Base-by-base conservation (phyloP, 2,888 invertebrate species). In the Idaea aversata region DNA sequence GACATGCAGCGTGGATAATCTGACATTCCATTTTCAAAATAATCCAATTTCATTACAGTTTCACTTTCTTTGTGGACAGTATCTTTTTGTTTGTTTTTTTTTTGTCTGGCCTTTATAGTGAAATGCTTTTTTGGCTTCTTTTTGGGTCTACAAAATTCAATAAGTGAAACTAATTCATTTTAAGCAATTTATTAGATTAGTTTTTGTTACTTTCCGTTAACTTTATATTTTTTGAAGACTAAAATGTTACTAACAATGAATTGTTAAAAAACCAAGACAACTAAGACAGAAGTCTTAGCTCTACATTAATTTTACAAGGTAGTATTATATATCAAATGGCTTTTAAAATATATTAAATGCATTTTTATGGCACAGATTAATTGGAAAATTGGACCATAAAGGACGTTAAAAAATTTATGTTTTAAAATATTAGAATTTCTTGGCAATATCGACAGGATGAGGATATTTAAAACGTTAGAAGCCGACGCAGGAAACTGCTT, bases 401-500 rank as follows among this genome's bases (percentile, higher is more conserved):
- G 47, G 13, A 5, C 47, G 13, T 38, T 38, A n/a, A 10, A 6
- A 36, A 38, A 38, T 3, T 5, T 38, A 13, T 13, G 38, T 47
- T 47, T 47, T 10, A 47, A 47, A 47, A 47, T 13, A 47, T 13
- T 47, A 47, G 2, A 25, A 25, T 13, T 47, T 47, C 6, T 34
- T 59, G 61, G 62, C 63, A 63, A 69, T 61, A 61, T 34, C 13
- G 25, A 66, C 67, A 66, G 67, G 70, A 68, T 63, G 61, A 65
- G 57, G 36, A 63, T 66, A 63, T 63, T 64, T 69, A 57, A 60
- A 65, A 47, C 47, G 47, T 47, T 47, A 34, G 57, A 13, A 15
- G 57, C 70, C 67, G 6, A 68, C 67, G 62, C 38, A 59, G 67
- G 34, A 57, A 70, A 69, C 67, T 65, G 59, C 36, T 34, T 63